These are phyloP conservation scores for Chloebia gouldiae DNA, from an alignment of 2,113 vertebrate genomes.

Conservation along the genomic window DNA sequence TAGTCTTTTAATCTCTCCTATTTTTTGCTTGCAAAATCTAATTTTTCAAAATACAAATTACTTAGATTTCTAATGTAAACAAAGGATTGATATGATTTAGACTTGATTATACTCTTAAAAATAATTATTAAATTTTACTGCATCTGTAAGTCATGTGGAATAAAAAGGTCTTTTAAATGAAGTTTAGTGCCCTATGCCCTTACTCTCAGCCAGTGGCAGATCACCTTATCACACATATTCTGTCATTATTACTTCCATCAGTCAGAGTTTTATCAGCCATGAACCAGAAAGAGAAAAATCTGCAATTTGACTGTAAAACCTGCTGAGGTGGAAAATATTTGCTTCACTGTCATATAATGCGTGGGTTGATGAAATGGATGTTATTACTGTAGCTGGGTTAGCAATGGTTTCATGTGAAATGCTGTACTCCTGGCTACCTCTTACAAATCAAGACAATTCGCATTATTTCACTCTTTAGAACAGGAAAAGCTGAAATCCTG, in stretches of 20 bases:
- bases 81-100: not conserved
- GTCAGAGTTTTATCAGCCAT: not conserved
- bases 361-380: not conserved
- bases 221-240: not conserved
- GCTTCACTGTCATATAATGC: not conserved
- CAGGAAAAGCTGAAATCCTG: not conserved
- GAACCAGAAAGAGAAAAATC: not conserved
- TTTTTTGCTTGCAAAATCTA: not conserved
- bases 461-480: not conserved
- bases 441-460: not conserved
- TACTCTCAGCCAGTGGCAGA: not conserved
- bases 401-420: fast-evolving
- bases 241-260: not conserved
- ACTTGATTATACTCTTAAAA: not conserved
- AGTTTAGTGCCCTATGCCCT: fast-evolving
- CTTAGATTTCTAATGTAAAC: not conserved
- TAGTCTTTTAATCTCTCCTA: not conserved
- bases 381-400: not conserved
- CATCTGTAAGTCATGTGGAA: not conserved
- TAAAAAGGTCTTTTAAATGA: not conserved
- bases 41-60: not conserved
- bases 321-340: not conserved
- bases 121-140: not conserved
- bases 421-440: not conserved
- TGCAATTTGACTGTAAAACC: not conserved